Conservation (phyloP, 2,113 vertebrate genomes). For the Gracilinanus agilis region DNA sequence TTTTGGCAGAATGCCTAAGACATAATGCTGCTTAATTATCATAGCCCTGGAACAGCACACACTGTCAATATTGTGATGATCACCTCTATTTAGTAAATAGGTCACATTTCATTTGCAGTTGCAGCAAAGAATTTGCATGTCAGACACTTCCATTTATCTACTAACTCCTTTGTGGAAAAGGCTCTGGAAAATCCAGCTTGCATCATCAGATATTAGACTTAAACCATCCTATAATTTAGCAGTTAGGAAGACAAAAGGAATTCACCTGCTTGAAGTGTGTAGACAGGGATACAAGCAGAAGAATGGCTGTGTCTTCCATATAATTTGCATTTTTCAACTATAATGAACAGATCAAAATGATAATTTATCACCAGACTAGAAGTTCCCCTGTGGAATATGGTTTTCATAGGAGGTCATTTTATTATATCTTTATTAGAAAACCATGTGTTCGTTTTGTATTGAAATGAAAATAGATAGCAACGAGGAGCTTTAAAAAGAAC, state of each 20-base stretch:
- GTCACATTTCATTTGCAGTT: constrained; percentile 64
- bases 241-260: constrained; percentile 29
- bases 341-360: constrained; percentile 4
- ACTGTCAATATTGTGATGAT: constrained; percentile 45
- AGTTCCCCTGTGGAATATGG: constrained; percentile 9
- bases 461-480: neutral
- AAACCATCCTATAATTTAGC: neutral
- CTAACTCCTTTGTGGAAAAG: constrained; percentile 55
- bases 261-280: neutral
- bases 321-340: neutral
- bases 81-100: constrained; percentile 55
- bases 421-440: constrained; percentile 3
- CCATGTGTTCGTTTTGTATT: neutral
- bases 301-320: neutral
- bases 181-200: constrained; percentile 48
- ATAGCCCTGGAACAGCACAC: neutral
- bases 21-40: constrained; percentile 43
- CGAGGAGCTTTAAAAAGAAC: neutral
- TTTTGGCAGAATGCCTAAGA: constrained; percentile 19
- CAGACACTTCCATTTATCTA: constrained; percentile 60
- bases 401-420: neutral
- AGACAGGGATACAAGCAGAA: constrained; percentile 5
- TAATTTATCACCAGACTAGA: constrained; percentile 7
- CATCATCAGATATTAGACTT: constrained; percentile 40
- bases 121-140: constrained; percentile 40